phyloP scores from a whole-genome alignment of 2,113 vertebrate genomes.

The Scomber colias region DNA sequence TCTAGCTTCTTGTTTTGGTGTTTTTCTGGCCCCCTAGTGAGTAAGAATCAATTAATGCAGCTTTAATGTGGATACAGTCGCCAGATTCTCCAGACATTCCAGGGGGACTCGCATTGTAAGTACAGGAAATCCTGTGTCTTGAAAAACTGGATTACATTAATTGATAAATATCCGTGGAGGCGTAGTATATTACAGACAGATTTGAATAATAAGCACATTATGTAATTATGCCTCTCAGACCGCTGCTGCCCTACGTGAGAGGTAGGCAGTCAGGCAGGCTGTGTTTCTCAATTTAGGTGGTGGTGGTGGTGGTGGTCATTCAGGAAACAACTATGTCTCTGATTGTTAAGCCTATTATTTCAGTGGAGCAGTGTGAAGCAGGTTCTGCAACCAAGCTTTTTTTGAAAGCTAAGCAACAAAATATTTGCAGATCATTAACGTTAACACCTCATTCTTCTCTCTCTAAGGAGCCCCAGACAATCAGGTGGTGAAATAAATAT shows the following conservation, averaged over 20 bases:
- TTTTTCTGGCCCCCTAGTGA: not conserved
- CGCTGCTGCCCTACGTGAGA: not conserved
- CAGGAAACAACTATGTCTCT: constrained; percentile 5
- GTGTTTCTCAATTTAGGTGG: constrained; percentile 22
- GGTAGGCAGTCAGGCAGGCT: not conserved
- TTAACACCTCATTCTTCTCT: constrained; percentile 7
- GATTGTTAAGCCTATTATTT: constrained; percentile 46
- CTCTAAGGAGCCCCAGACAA: not conserved
- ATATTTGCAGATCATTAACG: not conserved
- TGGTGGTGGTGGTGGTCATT: not conserved
- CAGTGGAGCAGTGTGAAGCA: not conserved
- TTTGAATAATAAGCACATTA: constrained; percentile 52
- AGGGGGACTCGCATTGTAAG: constrained; percentile 27
- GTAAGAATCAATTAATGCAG: constrained; percentile 42
- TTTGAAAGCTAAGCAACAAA: not conserved
- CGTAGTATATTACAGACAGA: constrained; percentile 43
- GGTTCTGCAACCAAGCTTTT: not conserved
- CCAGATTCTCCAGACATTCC: constrained; percentile 32
- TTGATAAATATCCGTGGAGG: constrained; percentile 29
- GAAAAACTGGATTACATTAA: constrained; percentile 29
- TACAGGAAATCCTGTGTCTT: constrained; percentile 51
- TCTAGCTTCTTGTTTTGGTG: not conserved
- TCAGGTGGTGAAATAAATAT: not conserved
- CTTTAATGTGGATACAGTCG: constrained; percentile 9
- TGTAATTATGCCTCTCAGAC: constrained; percentile 44